Evolutionary conservation across 2,888 invertebrate genomes (phyloP).

Genomic region (Criorhina ranunculi): DNA sequence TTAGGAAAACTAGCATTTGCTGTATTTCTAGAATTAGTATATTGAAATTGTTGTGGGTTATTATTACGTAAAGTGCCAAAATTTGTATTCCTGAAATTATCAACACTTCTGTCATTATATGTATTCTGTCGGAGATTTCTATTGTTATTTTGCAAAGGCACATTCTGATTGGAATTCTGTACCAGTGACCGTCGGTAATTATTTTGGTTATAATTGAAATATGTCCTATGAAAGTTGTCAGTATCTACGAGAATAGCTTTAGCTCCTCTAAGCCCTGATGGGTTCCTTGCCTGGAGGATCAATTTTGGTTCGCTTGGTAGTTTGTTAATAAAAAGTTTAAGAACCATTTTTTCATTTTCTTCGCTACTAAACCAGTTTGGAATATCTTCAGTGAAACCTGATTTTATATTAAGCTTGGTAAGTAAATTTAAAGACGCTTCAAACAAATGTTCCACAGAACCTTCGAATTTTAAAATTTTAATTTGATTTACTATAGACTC

Average conservation of each 20-base stretch:
- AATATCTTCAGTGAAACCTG: not conserved
- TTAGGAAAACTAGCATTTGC: not conserved
- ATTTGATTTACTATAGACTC: slow-evolving; percentile 11
- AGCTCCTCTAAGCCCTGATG: not conserved
- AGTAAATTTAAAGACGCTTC: not conserved
- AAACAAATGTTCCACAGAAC: slow-evolving; percentile 21
- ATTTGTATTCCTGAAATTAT: not conserved
- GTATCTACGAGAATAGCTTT: slow-evolving; percentile 19
- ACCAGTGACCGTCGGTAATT: slow-evolving; percentile 14
- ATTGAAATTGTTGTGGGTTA: slow-evolving; percentile 15
- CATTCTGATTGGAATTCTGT: slow-evolving; percentile 11
- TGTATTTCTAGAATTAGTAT: slow-evolving; percentile 19
- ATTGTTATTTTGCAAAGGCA: slow-evolving; percentile 12
- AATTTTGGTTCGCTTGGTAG: slow-evolving; percentile 10
- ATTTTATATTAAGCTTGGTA: slow-evolving; percentile 26
- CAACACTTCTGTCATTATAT: not conserved
- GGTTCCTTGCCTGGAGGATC: slow-evolving; percentile 6
- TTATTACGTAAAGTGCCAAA: slow-evolving; percentile 1
- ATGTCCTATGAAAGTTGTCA: slow-evolving; percentile 22
- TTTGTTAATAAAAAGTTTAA: slow-evolving; percentile 6
- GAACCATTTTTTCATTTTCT: not conserved
- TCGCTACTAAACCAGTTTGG: not conserved
- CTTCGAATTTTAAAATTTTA: slow-evolving; percentile 21
- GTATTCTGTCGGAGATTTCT: slow-evolving; percentile 2
- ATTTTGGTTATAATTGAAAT: slow-evolving; percentile 3